Conservation (phyloP, 1,140 invertebrate genomes). For the Drosophila orosa region DNA sequence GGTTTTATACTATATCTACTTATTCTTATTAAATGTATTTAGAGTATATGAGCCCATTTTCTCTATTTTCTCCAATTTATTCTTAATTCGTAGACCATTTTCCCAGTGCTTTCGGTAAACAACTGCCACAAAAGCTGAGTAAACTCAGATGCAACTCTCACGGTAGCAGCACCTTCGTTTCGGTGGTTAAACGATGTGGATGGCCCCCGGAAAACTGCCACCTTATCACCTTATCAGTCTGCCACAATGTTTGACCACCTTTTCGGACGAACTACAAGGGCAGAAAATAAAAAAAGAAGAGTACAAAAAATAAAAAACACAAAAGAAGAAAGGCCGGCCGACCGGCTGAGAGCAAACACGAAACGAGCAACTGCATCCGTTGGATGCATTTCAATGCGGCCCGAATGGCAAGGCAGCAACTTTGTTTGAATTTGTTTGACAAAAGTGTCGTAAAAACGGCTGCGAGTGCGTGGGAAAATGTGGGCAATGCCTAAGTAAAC, state of each 20-base stretch:
- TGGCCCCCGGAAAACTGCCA: slow-evolving; percentile 9
- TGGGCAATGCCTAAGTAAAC: slow-evolving; percentile 70
- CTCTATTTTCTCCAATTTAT: not conserved
- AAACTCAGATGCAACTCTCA: slow-evolving; percentile 67
- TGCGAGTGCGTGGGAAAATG: slow-evolving; percentile 71
- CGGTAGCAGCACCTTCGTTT: slow-evolving; percentile 46
- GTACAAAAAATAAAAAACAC: not conserved
- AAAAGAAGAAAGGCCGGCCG: slow-evolving; percentile 46
- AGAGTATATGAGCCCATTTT: not conserved
- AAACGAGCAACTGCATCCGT: slow-evolving; percentile 57
- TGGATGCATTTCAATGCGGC: slow-evolving; percentile 57
- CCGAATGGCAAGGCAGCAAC: slow-evolving; percentile 41
- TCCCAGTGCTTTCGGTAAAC: slow-evolving; percentile 17
- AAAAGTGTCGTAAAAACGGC: slow-evolving; percentile 71
- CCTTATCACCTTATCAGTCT: slow-evolving; percentile 62
- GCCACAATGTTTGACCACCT: slow-evolving; percentile 59
- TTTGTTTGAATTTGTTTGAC: slow-evolving; percentile 41
- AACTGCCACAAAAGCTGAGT: slow-evolving; percentile 58
- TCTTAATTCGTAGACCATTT: slow-evolving; percentile 1
- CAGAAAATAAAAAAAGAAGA: slow-evolving; percentile 21
- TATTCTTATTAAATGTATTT: not conserved
- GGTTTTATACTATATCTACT: not conserved
- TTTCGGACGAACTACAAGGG: slow-evolving; percentile 49
- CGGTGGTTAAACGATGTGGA: slow-evolving; percentile 11
- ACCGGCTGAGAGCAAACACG: slow-evolving; percentile 51